Evolutionary conservation across 2,113 vertebrate species (phyloP).

Genomic region (Antennarius striatus): DNA sequence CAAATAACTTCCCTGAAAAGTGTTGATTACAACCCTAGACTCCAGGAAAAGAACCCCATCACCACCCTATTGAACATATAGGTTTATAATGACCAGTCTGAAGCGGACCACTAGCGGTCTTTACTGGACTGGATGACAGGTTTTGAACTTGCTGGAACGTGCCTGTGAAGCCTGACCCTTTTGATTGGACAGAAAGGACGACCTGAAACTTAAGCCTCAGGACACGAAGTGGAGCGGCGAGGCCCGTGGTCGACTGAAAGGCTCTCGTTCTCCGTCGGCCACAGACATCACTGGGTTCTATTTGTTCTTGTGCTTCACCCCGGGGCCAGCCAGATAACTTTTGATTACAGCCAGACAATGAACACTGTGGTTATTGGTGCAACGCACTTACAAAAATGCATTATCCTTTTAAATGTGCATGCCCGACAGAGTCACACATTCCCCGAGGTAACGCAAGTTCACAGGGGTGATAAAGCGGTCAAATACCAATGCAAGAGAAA

Average conservation of each 20-base stretch:
- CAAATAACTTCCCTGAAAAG: too few species aligned
- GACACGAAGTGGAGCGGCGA: constrained; percentile 34
- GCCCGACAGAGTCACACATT: constrained; percentile 50
- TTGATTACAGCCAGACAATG: constrained; percentile 27
- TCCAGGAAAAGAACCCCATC: too few species aligned
- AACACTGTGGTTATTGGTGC: constrained; percentile 31
- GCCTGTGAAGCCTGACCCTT: too few species aligned
- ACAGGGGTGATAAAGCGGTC: constrained; percentile 50
- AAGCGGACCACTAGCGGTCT: too few species aligned
- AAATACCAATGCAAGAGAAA: constrained; percentile 36
- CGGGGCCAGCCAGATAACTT: constrained; percentile 47
- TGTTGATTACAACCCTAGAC: too few species aligned
- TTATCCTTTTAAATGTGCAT: constrained; percentile 47
- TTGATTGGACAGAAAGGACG: too few species aligned
- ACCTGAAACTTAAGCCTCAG: too few species aligned
- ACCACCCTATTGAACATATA: too few species aligned
- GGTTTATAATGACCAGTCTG: too few species aligned
- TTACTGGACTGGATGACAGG: too few species aligned
- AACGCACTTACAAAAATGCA: constrained; percentile 39
- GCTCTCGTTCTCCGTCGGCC: constrained; percentile 31
- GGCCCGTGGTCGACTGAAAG: constrained; percentile 37
- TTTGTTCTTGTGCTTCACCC: constrained; percentile 62
- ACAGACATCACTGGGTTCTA: constrained; percentile 37
- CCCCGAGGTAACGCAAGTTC: constrained; percentile 42
- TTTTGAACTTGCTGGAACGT: too few species aligned